Base-by-base conservation (phyloP, 1,140 invertebrate genomes). In the Pseudachorutes palmiensis region DNA sequence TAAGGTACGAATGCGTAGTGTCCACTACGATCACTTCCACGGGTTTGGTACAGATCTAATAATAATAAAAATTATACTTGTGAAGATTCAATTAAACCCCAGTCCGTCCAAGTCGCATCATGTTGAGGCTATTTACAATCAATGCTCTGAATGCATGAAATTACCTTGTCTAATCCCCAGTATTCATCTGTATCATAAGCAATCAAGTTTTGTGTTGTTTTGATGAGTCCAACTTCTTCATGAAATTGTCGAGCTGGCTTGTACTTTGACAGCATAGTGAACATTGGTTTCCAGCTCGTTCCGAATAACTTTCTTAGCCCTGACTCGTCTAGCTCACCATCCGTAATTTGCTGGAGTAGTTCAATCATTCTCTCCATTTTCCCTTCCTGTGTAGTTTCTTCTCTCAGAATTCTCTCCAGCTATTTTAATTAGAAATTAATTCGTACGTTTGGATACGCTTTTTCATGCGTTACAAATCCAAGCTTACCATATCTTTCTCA, bases 161-260 rank as follows among this genome's bases (percentile, higher is more conserved):
- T 61, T 61, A 61, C 59, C 59, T 61, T 12, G 12, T 61, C 59
- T 29, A 61, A 33, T 12, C 59, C 59, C 59, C 59, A 61, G 12
- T 9, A 61, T 14, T 61, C 59, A 24, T 16, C 30, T 2, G 59
- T 22, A 32, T 61, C 59, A 24, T 31, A 61, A 33, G 28, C 12
- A 12, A 61, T 61, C 9, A 61, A 29, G 22, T 61, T 61, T 33
- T 61, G 59, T 33, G 59, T 61, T 32, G 59, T 61, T 33, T 33
- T 29, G 59, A 61, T 29, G 5, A 61, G 29, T 14, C 9, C 29
- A 12, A 22, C 30, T 14, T 61, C 29, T 30, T 29, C 59, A 30
- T 16, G 16, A 12, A 9, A 61, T 9, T 9, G 14, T 32, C 16
- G 9, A 14, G 28, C 12, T 5, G 59, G 59, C 9, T 9, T 9